Percentiles rank a stretch among this genome's conserved stretches.
Conservation (phyloP, 2,797 vertebrate species). For the Limosa lapponica region DNA sequence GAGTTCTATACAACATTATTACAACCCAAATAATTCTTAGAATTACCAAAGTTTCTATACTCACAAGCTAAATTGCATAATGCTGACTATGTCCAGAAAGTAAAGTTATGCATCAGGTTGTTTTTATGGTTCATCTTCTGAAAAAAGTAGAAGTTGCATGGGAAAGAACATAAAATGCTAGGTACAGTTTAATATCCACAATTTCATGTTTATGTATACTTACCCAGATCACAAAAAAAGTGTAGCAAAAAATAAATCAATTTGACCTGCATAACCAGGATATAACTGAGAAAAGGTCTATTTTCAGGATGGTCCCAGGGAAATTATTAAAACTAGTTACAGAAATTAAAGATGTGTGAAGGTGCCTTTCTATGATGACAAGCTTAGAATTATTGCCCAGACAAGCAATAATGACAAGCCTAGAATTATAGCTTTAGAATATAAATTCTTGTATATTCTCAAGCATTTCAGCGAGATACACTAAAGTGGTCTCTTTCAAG, state of each 20-base stretch:
- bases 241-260: slow-evolving; percentile 65
- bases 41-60: not conserved
- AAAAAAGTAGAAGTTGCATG: not conserved
- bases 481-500: slow-evolving; percentile 29
- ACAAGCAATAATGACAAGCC: slow-evolving; percentile 56
- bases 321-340: slow-evolving; percentile 71
- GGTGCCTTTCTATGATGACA: slow-evolving; percentile 64
- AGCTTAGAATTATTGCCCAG: slow-evolving; percentile 52
- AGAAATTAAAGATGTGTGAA: slow-evolving; percentile 72
- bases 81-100: not conserved
- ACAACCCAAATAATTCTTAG: not conserved
- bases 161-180: slow-evolving; percentile 44
- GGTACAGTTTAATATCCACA: slow-evolving; percentile 42
- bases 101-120: not conserved
- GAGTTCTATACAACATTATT: not conserved
- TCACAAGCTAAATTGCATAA: not conserved
- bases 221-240: slow-evolving; percentile 50
- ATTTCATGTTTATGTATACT: slow-evolving; percentile 62
- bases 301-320: slow-evolving; percentile 48
- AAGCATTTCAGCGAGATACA: slow-evolving; percentile 18
- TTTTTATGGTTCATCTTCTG: not conserved
- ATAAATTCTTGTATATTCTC: slow-evolving; percentile 46
- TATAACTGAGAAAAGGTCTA: slow-evolving; percentile 50
- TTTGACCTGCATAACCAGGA: slow-evolving; percentile 47
- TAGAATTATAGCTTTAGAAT: slow-evolving; percentile 63